Evolutionary conservation across 2,888 invertebrate species (phyloP), one percentile per base, ranked within the genome.

Genomic region (Lathronympha strigana): DNA sequence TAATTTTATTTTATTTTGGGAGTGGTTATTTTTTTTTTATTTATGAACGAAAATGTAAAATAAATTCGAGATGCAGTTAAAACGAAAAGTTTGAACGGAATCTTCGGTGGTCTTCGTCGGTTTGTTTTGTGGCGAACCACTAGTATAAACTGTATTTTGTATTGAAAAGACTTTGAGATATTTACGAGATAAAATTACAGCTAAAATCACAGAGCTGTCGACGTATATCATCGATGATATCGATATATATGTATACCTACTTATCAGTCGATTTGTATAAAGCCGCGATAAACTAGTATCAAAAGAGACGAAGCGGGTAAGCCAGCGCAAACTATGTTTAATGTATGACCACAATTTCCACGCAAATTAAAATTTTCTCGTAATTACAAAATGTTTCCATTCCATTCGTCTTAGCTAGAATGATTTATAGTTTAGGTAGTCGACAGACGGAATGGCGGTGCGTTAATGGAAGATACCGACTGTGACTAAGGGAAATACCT

Each of bases 401-500:
- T 36, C 23, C 33, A 33, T 53, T 36, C 53, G 23, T 23, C 47
- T 23, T 47, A n/a, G n/a, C 51, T 53, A 8, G 0, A 53, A 53
- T 23, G 23, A 53, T 36, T 53, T 33, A 33, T 11, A 51, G 9
- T 5, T 33, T 13, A 38, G 4, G 21, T 21, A 31, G 23, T 58
- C 47, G 47, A 47, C 33, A 47, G 45, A 49, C 45, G 47, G 25
- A 45, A 60, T 49, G 51, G 58, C 58, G 51, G 45, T 58, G 40
- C 23, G 21, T 54, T 33, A 47, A 60, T 33, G 51, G 53, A 53
- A 64, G 45, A 60, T 64, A 19, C 64, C 45, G 25, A 28, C 57
- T 38, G 28, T 66, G 66, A 66, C 60, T 66, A 66, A 61, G 61
- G 66, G 66, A 31, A 66, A 61, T 54, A 21, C 64, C 60, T 60